phyloP scores from a whole-genome alignment of 2,888 invertebrate genomes.

The Esperia sulphurella region DNA sequence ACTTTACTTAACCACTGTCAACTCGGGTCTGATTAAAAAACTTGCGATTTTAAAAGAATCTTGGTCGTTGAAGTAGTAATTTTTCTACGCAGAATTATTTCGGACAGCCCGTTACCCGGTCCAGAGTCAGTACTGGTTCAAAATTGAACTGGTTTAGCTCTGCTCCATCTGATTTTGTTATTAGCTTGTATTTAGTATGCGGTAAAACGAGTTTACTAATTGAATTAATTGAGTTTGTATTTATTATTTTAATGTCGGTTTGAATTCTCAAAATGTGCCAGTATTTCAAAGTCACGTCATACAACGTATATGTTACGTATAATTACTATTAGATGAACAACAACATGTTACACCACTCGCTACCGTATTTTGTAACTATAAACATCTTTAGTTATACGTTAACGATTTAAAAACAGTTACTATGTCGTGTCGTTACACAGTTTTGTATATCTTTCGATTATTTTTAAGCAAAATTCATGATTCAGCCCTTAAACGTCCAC shows the following conservation, averaged over 20 bases:
- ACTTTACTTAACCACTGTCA: neutral
- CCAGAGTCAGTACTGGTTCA: conserved; percentile 15
- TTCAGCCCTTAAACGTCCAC: too few relatives aligned
- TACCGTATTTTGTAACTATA: too few relatives aligned
- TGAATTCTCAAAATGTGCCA: neutral
- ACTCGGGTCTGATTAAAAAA: neutral
- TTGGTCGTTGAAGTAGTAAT: conserved; percentile 6
- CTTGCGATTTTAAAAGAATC: neutral
- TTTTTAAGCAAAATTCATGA: too few relatives aligned
- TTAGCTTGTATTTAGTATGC: conserved; percentile 18
- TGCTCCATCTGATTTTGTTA: conserved; percentile 22
- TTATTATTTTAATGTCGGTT: conserved; percentile 1
- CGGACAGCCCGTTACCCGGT: conserved; percentile 36
- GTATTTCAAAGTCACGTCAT: neutral
- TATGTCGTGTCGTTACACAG: too few relatives aligned
- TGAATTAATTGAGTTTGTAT: conserved; percentile 5
- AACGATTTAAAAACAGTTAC: too few relatives aligned
- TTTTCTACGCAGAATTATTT: conserved; percentile 23
- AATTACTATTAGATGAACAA: too few relatives aligned
- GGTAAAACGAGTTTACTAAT: conserved; percentile 13
- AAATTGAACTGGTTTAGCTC: conserved; percentile 31
- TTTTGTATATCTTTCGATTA: too few relatives aligned
- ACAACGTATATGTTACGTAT: too few relatives aligned
- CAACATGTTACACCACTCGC: too few relatives aligned
- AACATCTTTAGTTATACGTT: too few relatives aligned